Percentiles rank a stretch among this genome's conserved stretches.
Evolutionary conservation across 2,797 vertebrate species (phyloP).

Genomic region (Chanos chanos): DNA sequence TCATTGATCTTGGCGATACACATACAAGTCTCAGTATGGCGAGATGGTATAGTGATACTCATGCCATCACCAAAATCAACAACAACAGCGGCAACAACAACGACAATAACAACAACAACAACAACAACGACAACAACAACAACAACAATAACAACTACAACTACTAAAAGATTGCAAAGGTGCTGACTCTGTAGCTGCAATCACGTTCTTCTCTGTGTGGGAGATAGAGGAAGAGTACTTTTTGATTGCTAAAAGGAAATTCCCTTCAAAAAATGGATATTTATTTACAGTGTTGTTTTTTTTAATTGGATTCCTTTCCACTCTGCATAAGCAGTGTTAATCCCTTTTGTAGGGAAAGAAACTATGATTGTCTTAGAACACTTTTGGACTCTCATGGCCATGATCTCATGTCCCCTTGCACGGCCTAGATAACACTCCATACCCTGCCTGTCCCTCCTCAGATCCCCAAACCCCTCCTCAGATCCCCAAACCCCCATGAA

Average conservation of each 20-base stretch:
- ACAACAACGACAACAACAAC: not conserved
- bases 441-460: constrained; percentile 50
- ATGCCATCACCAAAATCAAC: too few species aligned
- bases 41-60: too few species aligned
- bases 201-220: not conserved
- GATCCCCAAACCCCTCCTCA: constrained; percentile 37
- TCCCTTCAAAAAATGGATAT: constrained; percentile 7
- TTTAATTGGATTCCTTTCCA: constrained; percentile 33
- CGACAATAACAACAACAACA: not conserved
- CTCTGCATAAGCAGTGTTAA: not conserved
- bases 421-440: constrained; percentile 40
- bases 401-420: constrained; percentile 26
- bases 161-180: too few species aligned
- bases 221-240: constrained; percentile 10
- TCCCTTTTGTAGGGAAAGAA: constrained; percentile 21
- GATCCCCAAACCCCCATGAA: constrained; percentile 63
- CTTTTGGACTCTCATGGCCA: constrained; percentile 21
- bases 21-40: too few species aligned
- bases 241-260: constrained; percentile 2
- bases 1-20: too few species aligned
- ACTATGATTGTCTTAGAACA: too few species aligned
- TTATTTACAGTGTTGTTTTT: constrained; percentile 17
- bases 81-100: not conserved
- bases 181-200: too few species aligned
- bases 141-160: too few species aligned